Base-by-base conservation (phyloP, 1,140 invertebrate genomes). In the Sogatella furcifera region DNA sequence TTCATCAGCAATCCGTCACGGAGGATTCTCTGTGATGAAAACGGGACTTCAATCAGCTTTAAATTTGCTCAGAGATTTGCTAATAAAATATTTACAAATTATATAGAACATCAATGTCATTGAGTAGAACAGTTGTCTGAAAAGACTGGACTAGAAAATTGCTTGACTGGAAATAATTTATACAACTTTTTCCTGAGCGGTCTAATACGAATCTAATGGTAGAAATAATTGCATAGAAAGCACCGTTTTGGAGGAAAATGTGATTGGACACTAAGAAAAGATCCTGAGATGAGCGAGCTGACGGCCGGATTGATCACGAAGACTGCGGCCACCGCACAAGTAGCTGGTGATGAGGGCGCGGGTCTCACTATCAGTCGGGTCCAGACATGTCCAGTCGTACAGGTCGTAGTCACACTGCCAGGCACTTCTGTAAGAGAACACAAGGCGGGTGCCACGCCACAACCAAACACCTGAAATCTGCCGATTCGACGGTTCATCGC, bases 341-440 rank as follows among this genome's bases (percentile, higher is more conserved):
- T 84, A 85, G 68, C 83, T 77, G 43, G 79, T 72, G 15, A 86
- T 80, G 14, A 82, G 54, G 64, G 77, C 78, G 72, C 83, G 86
- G 11, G 79, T 81, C 55, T 78, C 76, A 28, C 75, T 73, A 41
- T 68, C 65, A 46, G 76, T 71, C 3, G 80, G 71, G 65, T 88
- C 80, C 34, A 86, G 70, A 69, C 86, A 86, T 57, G 73, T 82
- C 84, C 84, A 86, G 8, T 69, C 68, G 69, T 87, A 86, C 3
- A 78, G 80, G 68, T 84, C 82, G 67, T 83, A 86, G 70, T 87
- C 84, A 52, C 83, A 70, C 58, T 79, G 73, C 80, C 81, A 82
- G 68, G 85, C 81, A 6, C 73, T 71, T 59, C 68, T 69, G 69
- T 84, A 76, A 17, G 71, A 67, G 69, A 85, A 85, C 38, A 78